Evolutionary conservation across 1,140 invertebrate species (phyloP), one percentile per base, ranked within the genome.

Genomic region (Bombus huntii): DNA sequence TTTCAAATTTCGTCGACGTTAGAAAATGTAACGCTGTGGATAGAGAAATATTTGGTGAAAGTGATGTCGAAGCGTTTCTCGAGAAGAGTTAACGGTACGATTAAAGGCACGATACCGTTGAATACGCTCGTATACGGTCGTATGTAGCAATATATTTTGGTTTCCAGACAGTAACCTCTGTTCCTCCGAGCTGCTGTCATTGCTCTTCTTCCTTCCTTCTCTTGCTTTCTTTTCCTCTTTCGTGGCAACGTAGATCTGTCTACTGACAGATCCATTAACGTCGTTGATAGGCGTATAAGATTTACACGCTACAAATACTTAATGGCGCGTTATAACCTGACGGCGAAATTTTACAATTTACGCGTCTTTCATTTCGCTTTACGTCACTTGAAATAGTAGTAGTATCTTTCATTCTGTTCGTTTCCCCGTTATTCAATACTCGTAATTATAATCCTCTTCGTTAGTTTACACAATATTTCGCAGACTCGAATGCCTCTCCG

Each of bases 241-340:
- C 74, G n/a, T 13, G 25, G 22, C 42, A 22, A 53, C 34, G 34
- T 68, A 13, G 25, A 53, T 81, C 42, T 37, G 71, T 68, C 76
- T 31, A 85, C 42, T 28, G 62, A 76, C 79, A 53, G 47, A 82
- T 82, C 62, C 79, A 85, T 85, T 81, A 74, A 68, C 62, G 31
- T 44, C 53, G 31, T 66, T 39, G 71, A 82, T 81, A 73, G 42
- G 25, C 28, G 18, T 22, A 5, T 8, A 47, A 42, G 0, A 70
- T 62, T 22, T 44, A 70, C 3, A 0, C 1, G 22, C 13, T 25
- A 47, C 12, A 31, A 74, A 74, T 74, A 53, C 1, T 53, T 53
- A 74, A 65, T 44, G 42, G 66, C 12, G 6, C n/a, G 47, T 59
- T 28, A 34, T 31, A 53, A 53, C 6, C 18, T 0, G 47, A 53